phyloP scores from a whole-genome alignment of 2,888 invertebrate species.

The Epicampocera succincta region DNA sequence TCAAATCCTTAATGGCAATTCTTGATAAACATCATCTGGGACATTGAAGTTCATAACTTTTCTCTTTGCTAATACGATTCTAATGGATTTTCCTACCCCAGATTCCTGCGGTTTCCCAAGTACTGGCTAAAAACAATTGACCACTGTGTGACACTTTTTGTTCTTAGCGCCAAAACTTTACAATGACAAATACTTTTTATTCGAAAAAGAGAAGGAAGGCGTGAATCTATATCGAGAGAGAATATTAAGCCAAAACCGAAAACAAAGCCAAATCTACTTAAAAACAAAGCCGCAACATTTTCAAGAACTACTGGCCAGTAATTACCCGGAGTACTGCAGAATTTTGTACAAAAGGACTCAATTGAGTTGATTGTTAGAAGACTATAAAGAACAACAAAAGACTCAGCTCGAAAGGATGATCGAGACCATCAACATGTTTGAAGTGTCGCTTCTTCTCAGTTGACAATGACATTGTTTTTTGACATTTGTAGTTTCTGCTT shows the following conservation, averaged over 20 bases:
- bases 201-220: too few relatives aligned
- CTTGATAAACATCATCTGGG: background rate
- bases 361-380: slow-evolving; percentile 19
- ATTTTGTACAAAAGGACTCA: slow-evolving; percentile 20
- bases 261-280: slow-evolving; percentile 58
- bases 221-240: slow-evolving; percentile 55
- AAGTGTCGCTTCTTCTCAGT: slow-evolving; percentile 40
- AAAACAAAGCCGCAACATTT: slow-evolving; percentile 62
- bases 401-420: slow-evolving; percentile 10
- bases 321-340: slow-evolving; percentile 12
- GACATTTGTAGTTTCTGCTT: background rate
- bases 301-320: slow-evolving; percentile 52
- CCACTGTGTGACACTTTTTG: slow-evolving; percentile 42
- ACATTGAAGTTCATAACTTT: background rate
- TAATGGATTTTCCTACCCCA: slow-evolving; percentile 42
- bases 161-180: slow-evolving; percentile 42
- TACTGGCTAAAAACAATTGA: slow-evolving; percentile 4
- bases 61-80: slow-evolving; percentile 47
- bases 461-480: slow-evolving; percentile 18
- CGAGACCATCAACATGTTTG: slow-evolving; percentile 21
- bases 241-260: slow-evolving; percentile 15
- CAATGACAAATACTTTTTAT: slow-evolving; percentile 7
- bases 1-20: slow-evolving; percentile 22
- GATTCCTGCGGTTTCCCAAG: slow-evolving; percentile 45
- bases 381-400: slow-evolving; percentile 29